A percentile compares a stretch with the other conserved stretches of the same genome.
These are phyloP conservation scores for Thelaira solivaga DNA, from an alignment of 2,888 invertebrate species.

Conservation along the genomic window DNA sequence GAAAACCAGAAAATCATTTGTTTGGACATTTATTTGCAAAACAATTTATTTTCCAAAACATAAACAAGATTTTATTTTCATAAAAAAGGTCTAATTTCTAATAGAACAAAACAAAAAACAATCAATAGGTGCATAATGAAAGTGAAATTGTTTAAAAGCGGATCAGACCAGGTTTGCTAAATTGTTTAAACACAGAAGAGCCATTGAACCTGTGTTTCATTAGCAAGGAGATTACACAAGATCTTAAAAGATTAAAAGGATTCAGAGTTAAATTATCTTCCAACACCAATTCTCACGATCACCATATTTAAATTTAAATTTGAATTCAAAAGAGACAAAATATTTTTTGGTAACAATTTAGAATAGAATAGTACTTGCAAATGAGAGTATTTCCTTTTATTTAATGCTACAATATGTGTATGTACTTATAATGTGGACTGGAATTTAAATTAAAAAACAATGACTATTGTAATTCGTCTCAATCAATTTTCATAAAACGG, in stretches of 20 bases:
- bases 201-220: slow-evolving; percentile 13
- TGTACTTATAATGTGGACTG: neutral
- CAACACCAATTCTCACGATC: slow-evolving; percentile 31
- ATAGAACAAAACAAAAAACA: neutral
- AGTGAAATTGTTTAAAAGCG: slow-evolving; percentile 29
- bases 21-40: slow-evolving; percentile 58
- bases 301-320: neutral
- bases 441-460: slow-evolving; percentile 41
- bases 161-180: slow-evolving; percentile 38
- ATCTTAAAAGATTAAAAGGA: slow-evolving; percentile 40
- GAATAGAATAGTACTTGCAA: neutral
- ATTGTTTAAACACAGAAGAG: neutral
- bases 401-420: neutral
- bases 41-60: slow-evolving; percentile 25
- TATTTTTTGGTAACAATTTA: neutral
- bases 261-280: too few relatives aligned
- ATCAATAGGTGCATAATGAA: neutral
- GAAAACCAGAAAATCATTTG: slow-evolving; percentile 64
- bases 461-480: slow-evolving; percentile 30
- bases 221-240: neutral
- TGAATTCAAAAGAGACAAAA: neutral
- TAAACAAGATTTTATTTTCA: neutral
- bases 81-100: slow-evolving; percentile 5
- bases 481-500: slow-evolving; percentile 48
- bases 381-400: neutral